Conservation (phyloP, 2,113 vertebrate genomes). For the Murina feae region DNA sequence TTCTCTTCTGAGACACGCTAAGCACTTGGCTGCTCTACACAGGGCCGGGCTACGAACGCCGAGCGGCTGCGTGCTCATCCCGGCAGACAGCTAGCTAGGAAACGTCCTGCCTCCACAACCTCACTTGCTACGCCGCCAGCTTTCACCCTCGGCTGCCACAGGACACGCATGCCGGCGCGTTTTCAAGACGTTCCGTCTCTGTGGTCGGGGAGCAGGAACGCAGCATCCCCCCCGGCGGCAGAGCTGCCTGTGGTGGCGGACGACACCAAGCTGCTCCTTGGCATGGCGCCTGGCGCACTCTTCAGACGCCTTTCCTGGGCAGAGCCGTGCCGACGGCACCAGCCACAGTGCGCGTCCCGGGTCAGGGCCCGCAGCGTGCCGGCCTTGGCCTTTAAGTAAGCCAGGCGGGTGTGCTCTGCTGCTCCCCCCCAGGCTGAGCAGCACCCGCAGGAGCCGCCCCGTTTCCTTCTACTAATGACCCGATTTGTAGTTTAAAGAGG, state of each 20-base stretch:
- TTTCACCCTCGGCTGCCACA: background rate
- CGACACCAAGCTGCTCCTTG: background rate
- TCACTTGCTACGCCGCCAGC: background rate
- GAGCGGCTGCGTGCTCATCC: background rate
- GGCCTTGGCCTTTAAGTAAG: background rate
- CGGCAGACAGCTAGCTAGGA: background rate
- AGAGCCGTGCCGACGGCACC: background rate
- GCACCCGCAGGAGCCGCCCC: background rate
- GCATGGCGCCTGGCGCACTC: background rate
- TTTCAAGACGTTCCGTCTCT: background rate
- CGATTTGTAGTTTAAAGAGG: background rate
- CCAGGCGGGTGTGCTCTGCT: background rate
- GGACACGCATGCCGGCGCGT: background rate
- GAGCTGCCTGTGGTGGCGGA: background rate
- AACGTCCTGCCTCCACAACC: background rate
- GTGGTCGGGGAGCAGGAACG: background rate
- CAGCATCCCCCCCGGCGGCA: background rate
- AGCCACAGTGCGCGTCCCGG: too few species aligned
- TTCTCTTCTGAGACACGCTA: background rate
- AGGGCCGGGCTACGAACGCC: background rate
- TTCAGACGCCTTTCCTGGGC: background rate
- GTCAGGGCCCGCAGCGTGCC: too few species aligned
- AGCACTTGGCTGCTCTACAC: background rate
- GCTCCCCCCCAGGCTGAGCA: background rate
- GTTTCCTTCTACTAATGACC: background rate